Evolutionary conservation across 2,888 invertebrate species (phyloP), one percentile per base, ranked within the genome.

Genomic region (Philereme vetulata): DNA sequence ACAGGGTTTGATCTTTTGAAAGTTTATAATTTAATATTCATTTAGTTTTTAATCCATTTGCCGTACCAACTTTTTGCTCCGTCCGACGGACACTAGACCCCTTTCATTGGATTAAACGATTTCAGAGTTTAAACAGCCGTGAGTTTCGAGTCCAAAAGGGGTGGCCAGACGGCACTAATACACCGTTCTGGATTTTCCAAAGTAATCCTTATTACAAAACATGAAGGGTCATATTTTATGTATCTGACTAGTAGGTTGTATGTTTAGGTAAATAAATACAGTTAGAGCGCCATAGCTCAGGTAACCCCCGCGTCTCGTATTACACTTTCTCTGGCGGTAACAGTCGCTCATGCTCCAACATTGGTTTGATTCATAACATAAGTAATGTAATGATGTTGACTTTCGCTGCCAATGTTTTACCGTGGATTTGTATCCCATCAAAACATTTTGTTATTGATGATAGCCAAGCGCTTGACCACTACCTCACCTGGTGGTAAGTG

Each of bases 51-150:
- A 65, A 66, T 68, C 71, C 74, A 64, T 70, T 67, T 54, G 67
- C 66, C 73, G 74, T 70, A 72, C 77, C 74, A 70, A 77, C 77
- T 81, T 78, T 68, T 73, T 80, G 79, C 79, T 78, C 71, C 74
- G 77, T 78, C 71, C 74, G 77, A 68, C 78, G 80, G 77, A 77
- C 81, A 77, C 72, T 75, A 72, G 77, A 75, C 77, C 77, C 76
- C 81, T 77, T 80, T 88, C 78, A 89, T 89, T 82, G 86, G 88
- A 90, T 90, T 89, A 89, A 81, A 80, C 80, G 85, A 85, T 87
- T 88, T 84, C 80, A 79, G 80, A 82, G 81, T 84, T 88, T 84
- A 82, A 87, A 86, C 82, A 78, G 81, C 78, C 78, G 76, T 71
- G 67, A 77, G 80, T 74, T 68, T 74, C 76, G 76, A 32, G 49